Base-by-base conservation (phyloP, 2,113 vertebrate genomes). In the Bos javanicus region DNA sequence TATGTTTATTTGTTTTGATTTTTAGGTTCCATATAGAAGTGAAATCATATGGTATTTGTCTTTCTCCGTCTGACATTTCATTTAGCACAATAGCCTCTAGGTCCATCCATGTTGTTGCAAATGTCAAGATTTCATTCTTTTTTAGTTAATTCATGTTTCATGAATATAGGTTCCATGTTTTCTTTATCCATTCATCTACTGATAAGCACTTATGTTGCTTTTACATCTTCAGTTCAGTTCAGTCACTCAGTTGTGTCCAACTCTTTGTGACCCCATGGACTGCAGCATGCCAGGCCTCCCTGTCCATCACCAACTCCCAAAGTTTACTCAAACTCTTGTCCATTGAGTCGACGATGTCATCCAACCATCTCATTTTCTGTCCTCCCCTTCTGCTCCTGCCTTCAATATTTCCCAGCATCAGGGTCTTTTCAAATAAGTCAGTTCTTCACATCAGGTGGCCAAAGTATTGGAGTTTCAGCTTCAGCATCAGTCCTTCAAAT, bases 201-300 rank as follows among this genome's bases (percentile, higher is more conserved):
- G 76, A 80, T 81, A 48, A 33, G 28, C 46, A 50, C 9, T 81
- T 81, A 33, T 30, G 28, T 30, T 80, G 76, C 43, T 80, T 80
- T 28, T 30, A 78, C 30, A 16, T 28, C 25, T 48, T 78, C 33
- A 67, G 2, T 67, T n/a, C 33, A n/a, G 62, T 67, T 33, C 30
- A 19, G 16, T n/a, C 1, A 0, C 62, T 67, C 62, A n/a, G 33
- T 67, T 3, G 0, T 19, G 33, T 67, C 33, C 0, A 3, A 64
- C 7, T 64, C 33, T 64, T 64, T 64, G 16, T 19, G 33, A 64
- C 62, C 16, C 62, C 62, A n/a, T 64, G 62, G 16, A 64, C 16
- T 19, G 33, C 62, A 64, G 60, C 62, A 64, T 1, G 62, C 16
- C 62, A 67, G 2, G 62, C 62, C 16, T 67, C 62, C 7, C 62